phyloP scores from a whole-genome alignment of 2,888 invertebrate species.

The Drosophila multiciliata region DNA sequence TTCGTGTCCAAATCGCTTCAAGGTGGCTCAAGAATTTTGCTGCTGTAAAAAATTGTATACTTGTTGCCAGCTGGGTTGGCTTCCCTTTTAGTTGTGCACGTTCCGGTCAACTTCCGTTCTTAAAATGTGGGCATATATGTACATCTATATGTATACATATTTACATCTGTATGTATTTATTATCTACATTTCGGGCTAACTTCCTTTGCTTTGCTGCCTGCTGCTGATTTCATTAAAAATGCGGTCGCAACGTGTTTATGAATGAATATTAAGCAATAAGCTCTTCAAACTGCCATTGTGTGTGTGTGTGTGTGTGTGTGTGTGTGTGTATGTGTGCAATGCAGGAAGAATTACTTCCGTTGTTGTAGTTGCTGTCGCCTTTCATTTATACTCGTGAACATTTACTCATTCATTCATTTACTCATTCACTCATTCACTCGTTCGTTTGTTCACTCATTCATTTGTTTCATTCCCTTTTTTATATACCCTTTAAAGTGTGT shows the following conservation, averaged over 20 bases:
- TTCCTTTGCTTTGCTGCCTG: slow-evolving; percentile 60
- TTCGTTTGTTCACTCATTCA: slow-evolving; percentile 39
- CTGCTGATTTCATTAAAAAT: slow-evolving; percentile 77
- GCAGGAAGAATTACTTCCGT: slow-evolving; percentile 73
- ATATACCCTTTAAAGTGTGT: slow-evolving; percentile 13
- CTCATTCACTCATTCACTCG: slow-evolving; percentile 40
- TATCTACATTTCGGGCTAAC: slow-evolving; percentile 61
- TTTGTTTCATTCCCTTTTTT: slow-evolving; percentile 26
- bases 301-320: slow-evolving; percentile 20
- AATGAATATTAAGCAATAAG: slow-evolving; percentile 82
- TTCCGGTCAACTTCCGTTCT: slow-evolving; percentile 58
- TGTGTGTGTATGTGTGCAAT: slow-evolving; percentile 30
- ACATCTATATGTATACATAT: slow-evolving; percentile 14
- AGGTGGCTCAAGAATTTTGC: neutral
- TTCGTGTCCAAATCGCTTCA: slow-evolving; percentile 15
- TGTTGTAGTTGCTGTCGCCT: slow-evolving; percentile 60
- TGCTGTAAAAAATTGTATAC: slow-evolving; percentile 14
- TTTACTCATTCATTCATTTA: slow-evolving; percentile 66
- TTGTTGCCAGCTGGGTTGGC: slow-evolving; percentile 5
- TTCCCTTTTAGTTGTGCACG: slow-evolving; percentile 44
- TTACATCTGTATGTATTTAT: slow-evolving; percentile 30
- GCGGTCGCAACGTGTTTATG: slow-evolving; percentile 78
- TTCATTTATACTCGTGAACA: slow-evolving; percentile 56
- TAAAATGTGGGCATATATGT: slow-evolving; percentile 17
- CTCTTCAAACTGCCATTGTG: slow-evolving; percentile 53